Evolutionary conservation across 2,797 vertebrate genomes (phyloP), one percentile per base, ranked within the genome.

Genomic region (Synaphobranchus kaupii): DNA sequence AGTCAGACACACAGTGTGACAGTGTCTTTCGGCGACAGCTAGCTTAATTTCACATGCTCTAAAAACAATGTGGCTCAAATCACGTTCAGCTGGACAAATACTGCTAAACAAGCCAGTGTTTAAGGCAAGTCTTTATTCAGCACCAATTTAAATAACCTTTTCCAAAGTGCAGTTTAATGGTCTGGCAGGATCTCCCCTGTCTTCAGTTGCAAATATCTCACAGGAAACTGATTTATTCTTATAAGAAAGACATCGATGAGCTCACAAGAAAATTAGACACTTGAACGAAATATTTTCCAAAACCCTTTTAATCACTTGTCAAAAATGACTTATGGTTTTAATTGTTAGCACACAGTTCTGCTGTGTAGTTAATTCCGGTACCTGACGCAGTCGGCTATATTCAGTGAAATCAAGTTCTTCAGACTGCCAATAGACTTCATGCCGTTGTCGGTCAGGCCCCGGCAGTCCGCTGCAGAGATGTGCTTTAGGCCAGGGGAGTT

Each of bases 1-100:
- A 89, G 94, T 91, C 7, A 91, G 80, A 92, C 89, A 93, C 68
- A 89, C 50, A 88, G 17, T 4, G n/a, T 25, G 47, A n/a, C 78
- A 2, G 7, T 81, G 25, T 50, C 78, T 81, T 81, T 81, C 3
- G 8, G 20, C 0, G 2, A 25, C 78, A 3, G 7, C 25, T 9
- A 22, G 78, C 78, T 50, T 48, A 25, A 50, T 25, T 81, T 81
- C 25, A 48, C n/a, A 81, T 50, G 44, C 47, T 25, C 7, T n/a
- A 34, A 68, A n/a, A 48, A 50, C 47, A 50, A 22, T 34, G 47
- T 22, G 10, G 44, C 22, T 66, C 20, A 66, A 66, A 87, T 86
- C 28, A 17, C 5, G 0, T 13, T 63, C 88, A 89, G 86, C 88
- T 89, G 86, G 47, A 68, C 47, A 88, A 81, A 89, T 54, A n/a